These are phyloP conservation scores for Perognathus longimembris DNA, from an alignment of 2,113 vertebrate genomes.

Conservation along the genomic window DNA sequence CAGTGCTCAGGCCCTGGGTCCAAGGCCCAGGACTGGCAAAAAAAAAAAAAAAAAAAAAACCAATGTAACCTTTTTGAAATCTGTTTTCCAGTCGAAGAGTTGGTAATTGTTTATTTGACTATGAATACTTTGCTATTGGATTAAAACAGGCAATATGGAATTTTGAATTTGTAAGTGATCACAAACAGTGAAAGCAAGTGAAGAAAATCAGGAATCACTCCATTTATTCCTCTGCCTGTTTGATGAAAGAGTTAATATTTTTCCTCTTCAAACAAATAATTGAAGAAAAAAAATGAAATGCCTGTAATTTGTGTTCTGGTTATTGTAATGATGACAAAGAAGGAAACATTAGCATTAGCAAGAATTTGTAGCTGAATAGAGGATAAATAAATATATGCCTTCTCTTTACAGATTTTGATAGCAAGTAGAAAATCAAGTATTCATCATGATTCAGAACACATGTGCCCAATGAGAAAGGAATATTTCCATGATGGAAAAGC, in stretches of 20 bases:
- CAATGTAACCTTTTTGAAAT: conserved; percentile 76
- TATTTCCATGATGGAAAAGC: neutral
- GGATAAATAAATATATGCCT: neutral
- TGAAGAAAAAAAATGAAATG: conserved; percentile 59
- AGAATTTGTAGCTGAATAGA: conserved; percentile 3
- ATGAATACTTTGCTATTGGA: conserved; percentile 30
- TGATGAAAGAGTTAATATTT: conserved; percentile 9
- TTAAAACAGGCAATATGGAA: conserved; percentile 37
- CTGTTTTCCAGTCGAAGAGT: conserved; percentile 76
- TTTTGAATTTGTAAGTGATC: neutral
- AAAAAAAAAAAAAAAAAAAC: conserved; percentile 70
- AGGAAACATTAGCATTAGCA: conserved; percentile 58
- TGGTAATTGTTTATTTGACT: neutral
- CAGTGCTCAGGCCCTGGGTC: no score
- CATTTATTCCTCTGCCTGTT: neutral
- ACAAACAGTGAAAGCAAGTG: neutral
- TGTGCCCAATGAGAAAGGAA: neutral
- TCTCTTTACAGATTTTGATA: conserved; percentile 7
- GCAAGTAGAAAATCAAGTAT: neutral
- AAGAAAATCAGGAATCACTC: neutral
- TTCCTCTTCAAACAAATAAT: neutral
- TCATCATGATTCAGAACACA: neutral
- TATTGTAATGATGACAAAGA: conserved; percentile 62
- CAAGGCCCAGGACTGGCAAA: no score
- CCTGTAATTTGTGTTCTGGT: conserved; percentile 36